phyloP scores from a whole-genome alignment of 1,140 invertebrate species.

The Saccostrea echinata region DNA sequence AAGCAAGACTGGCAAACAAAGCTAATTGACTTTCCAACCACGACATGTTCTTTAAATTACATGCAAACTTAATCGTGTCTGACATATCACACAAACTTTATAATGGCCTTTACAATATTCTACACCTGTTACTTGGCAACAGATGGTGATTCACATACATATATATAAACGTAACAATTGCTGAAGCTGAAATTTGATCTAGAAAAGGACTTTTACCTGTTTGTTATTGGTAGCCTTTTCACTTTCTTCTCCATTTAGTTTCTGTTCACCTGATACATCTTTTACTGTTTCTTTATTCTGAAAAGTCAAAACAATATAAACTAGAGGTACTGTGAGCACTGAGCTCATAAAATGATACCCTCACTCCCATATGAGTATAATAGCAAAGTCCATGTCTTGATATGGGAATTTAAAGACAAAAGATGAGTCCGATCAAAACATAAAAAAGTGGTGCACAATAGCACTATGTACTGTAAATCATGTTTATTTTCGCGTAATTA shows the following conservation, averaged over 20 bases:
- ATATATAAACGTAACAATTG: too few species aligned
- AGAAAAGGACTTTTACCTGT: neutral
- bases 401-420: too few species aligned
- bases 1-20: neutral
- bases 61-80: neutral
- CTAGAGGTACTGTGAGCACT: too few species aligned
- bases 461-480: too few species aligned
- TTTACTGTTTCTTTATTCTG: neutral
- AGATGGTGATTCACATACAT: neutral
- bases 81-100: neutral
- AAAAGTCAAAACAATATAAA: neutral
- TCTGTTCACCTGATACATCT: conserved; percentile 4
- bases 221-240: neutral
- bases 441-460: too few species aligned
- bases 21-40: neutral
- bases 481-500: too few species aligned
- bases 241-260: neutral
- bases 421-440: too few species aligned
- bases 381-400: too few species aligned
- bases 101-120: neutral
- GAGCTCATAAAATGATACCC: too few species aligned
- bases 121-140: conserved; percentile 10
- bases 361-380: too few species aligned
- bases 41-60: neutral
- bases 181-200: too few species aligned